A percentile compares a stretch with the other conserved stretches of the same genome.
Evolutionary conservation across 2,797 vertebrate genomes (phyloP).

Genomic region (Euthynnus affinis): DNA sequence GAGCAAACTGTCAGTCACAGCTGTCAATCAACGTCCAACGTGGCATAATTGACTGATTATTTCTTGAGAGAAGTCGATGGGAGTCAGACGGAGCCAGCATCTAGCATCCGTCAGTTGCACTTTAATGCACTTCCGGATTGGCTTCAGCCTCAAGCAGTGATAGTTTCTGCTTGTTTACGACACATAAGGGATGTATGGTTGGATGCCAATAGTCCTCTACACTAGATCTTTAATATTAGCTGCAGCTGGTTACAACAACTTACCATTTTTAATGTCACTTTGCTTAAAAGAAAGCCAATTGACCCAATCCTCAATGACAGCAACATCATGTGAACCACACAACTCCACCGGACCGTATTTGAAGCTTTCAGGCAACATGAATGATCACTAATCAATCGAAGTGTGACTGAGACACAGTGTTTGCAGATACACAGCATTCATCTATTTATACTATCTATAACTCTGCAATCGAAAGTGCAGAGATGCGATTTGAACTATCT

Average conservation of each 20-base stretch:
- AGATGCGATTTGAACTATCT: conserved; percentile 26
- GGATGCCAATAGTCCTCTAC: no score
- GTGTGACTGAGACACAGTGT: neutral
- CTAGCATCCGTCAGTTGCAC: no score
- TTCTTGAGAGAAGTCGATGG: no score
- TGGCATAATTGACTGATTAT: no score
- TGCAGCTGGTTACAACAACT: neutral
- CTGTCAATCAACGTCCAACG: no score
- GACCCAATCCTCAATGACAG: neutral
- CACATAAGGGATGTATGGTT: no score
- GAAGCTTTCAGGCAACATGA: neutral
- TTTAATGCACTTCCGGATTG: no score
- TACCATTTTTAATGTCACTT: neutral
- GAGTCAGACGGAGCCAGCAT: no score
- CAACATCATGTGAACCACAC: neutral
- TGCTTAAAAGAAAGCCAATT: neutral
- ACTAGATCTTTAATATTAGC: neutral
- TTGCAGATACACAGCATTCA: neutral
- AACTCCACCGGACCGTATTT: neutral
- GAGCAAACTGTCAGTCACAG: no score
- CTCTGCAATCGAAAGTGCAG: conserved; percentile 21
- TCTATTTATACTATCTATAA: conserved; percentile 18
- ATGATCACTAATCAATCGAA: conserved; percentile 6
- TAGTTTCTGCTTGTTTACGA: no score
- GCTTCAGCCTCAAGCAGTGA: no score